Evolutionary conservation across 2,888 invertebrate species (phyloP), one percentile per base, ranked within the genome.

Genomic region (Resseliella maxima): DNA sequence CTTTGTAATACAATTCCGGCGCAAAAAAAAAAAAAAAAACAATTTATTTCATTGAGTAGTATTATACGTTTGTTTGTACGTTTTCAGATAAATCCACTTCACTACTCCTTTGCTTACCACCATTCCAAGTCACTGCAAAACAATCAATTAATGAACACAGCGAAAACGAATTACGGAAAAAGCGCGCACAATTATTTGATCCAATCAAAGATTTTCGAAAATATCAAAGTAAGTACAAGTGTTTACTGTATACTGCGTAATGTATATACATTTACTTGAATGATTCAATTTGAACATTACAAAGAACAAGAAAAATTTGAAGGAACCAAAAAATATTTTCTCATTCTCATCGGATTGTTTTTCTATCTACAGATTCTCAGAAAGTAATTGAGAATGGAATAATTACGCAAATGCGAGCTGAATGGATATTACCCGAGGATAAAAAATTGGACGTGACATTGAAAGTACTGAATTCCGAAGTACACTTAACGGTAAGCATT

Each of bases 401-500:
- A 88, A 94, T 95, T 87, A 92, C 93, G 59, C 94, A 94, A 21
- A 94, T 94, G 89, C 94, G 94, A 89, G 95, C 95, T 35, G 92
- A 96, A 90, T 96, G 96, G 96, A 93, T 94, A 89, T 92, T 95
- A 27, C 93, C 94, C 50, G 95, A 95, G 89, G 94, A 94, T 0
- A 95, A 94, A 89, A 95, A 95, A 90, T 91, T 95, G 38, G 93
- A 95, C 89, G 95, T 96, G 21, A 96, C 96, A 0, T 94, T 97
- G 89, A 97, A 97, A 90, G 93, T 95, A 86, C 90, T 97, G 24
- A 95, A 95, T 88, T 92, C 93, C 31, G 93, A 93, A 87, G 92
- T 92, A 87, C 92, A 94, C 90, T 92, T 94, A 88, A 93, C 93
- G 91, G 94, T 94, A 91, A 88, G 88, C 87, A 35, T 21, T 21